Conservation (phyloP, 37 sponge, comb jelly and placozoan genomes). For the Cliona cf. orientalis region DNA sequence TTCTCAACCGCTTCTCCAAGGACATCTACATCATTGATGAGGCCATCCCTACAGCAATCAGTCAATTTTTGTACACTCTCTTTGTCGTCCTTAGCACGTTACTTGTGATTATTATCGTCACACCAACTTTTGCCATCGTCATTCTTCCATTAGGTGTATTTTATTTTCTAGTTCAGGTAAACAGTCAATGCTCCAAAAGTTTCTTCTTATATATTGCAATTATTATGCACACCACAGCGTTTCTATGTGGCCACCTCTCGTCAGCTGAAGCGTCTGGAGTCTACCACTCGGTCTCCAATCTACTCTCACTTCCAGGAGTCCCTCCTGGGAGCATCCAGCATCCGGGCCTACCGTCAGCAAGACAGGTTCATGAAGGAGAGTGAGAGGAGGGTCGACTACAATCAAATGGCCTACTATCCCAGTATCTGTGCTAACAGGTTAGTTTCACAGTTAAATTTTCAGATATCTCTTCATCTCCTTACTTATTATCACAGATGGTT, state of each 20-base stretch:
- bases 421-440: conserved; percentile 91
- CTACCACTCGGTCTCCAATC: conserved; percentile 95
- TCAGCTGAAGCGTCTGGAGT: conserved; percentile 97
- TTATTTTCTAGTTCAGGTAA: conserved; percentile 84
- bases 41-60: conserved; percentile 66
- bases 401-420: conserved; percentile 95
- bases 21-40: conserved; percentile 91
- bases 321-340: conserved; percentile 83
- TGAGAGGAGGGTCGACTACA: conserved; percentile 88
- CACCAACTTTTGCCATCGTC: conserved; percentile 85
- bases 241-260: conserved; percentile 96
- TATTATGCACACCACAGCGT: no score
- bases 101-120: conserved; percentile 77
- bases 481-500: conserved; percentile 73
- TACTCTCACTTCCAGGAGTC: conserved; percentile 98
- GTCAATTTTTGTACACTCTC: conserved; percentile 56
- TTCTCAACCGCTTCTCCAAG: conserved; percentile 94
- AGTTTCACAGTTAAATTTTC: no score
- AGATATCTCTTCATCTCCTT: no score
- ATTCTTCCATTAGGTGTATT: conserved; percentile 85
- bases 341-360: conserved; percentile 88
- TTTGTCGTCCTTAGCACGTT: conserved; percentile 59
- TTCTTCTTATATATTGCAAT: not conserved
- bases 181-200: not conserved
- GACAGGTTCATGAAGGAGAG: conserved; percentile 82